These are phyloP conservation scores for Aradophagus sp. DNA, from an alignment of 1,140 invertebrate species.

Conservation along the genomic window DNA sequence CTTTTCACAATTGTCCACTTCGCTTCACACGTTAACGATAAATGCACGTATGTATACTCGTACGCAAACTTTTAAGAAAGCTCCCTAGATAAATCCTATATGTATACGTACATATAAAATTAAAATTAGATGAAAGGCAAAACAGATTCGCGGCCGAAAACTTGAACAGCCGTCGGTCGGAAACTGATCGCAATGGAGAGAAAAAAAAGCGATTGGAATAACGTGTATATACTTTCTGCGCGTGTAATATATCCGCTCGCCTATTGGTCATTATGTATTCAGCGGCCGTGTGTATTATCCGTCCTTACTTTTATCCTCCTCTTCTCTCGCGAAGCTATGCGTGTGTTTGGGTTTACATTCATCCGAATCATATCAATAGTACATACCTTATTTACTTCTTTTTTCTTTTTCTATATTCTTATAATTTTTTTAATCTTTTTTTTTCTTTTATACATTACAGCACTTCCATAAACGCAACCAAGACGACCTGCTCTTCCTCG, in stretches of 20 bases:
- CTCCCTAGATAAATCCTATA: conserved; percentile 36
- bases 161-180: conserved; percentile 30
- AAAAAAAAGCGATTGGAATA: conserved; percentile 48
- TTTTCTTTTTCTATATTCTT: too few species aligned
- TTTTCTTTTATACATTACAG: too few species aligned
- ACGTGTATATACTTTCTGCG: conserved; percentile 33
- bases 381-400: too few species aligned
- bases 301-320: conserved; percentile 5
- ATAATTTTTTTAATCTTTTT: too few species aligned
- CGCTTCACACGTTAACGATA: too few species aligned
- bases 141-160: conserved; percentile 42
- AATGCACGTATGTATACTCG: conserved; percentile 59
- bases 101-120: conserved; percentile 45
- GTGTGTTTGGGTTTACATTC: conserved; percentile 15
- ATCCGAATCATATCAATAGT: conserved; percentile 29
- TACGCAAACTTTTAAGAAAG: conserved; percentile 27
- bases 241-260: conserved; percentile 26
- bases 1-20: too few species aligned
- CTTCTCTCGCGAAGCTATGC: conserved; percentile 4
- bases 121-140: conserved; percentile 33
- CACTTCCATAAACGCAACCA: too few species aligned
- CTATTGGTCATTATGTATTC: conserved; percentile 25
- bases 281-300: conserved; percentile 12
- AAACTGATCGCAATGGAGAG: conserved; percentile 31
- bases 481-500: too few species aligned